These are phyloP conservation scores for Cataglyphis rosenhaueri DNA, from an alignment of 2,888 invertebrate genomes.

Conservation along the genomic window DNA sequence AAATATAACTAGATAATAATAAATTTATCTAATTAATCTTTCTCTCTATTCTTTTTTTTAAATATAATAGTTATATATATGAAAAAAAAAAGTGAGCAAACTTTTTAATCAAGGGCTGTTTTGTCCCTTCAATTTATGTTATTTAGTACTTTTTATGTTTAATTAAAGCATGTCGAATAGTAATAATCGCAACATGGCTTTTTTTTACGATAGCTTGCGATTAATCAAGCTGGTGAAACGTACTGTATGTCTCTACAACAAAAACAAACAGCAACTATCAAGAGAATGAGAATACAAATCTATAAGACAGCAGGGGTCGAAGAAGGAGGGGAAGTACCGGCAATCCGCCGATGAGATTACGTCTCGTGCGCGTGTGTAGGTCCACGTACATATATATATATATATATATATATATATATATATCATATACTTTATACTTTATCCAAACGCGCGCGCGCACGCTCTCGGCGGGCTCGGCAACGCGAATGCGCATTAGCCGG, in stretches of 20 bases:
- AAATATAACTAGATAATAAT: background rate
- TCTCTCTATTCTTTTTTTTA: background rate
- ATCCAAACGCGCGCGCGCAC: background rate
- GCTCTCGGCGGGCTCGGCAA: constrained; percentile 55
- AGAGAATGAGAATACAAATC: constrained; percentile 25
- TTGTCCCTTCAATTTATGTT: too few relatives aligned
- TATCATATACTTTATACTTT: background rate
- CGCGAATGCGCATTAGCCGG: constrained; percentile 73
- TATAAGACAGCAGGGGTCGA: background rate
- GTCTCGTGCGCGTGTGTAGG: constrained; percentile 64
- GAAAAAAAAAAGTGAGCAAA: background rate
- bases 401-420: too few relatives aligned
- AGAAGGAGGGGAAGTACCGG: constrained; percentile 1
- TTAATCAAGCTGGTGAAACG: background rate
- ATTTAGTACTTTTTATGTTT: background rate
- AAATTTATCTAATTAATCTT: background rate
- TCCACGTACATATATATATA: background rate
- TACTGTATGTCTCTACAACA: background rate
- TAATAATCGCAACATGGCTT: background rate
- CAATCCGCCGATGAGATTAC: constrained; percentile 66
- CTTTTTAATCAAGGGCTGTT: background rate
- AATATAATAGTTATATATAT: background rate
- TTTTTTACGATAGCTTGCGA: background rate
- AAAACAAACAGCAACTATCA: constrained; percentile 7
- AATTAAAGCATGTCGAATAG: background rate